Conservation (phyloP, 2,113 vertebrate species). For the Peromyscus californicus region DNA sequence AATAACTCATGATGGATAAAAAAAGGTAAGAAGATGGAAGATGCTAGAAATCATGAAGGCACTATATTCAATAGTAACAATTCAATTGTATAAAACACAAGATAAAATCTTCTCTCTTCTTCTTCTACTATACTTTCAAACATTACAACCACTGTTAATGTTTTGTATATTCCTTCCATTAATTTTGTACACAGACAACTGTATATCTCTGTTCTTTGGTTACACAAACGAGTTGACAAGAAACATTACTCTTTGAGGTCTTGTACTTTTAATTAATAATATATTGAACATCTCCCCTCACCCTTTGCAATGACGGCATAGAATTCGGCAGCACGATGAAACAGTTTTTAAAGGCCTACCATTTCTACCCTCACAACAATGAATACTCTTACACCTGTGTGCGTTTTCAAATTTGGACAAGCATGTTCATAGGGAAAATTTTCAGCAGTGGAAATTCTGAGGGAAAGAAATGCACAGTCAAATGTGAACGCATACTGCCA, state of each 20-base stretch:
- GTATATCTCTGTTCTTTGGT: constrained; percentile 4
- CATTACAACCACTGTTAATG: constrained; percentile 16
- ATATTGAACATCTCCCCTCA: background rate
- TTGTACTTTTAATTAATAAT: constrained; percentile 56
- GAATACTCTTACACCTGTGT: background rate
- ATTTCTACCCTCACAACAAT: background rate
- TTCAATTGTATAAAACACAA: constrained; percentile 53
- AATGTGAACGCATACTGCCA: constrained; percentile 25
- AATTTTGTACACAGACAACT: background rate
- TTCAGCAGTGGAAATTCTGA: constrained; percentile 28
- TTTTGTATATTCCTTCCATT: background rate
- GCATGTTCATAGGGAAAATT: background rate
- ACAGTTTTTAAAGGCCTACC: background rate
- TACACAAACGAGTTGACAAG: constrained; percentile 24
- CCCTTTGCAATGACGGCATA: constrained; percentile 38
- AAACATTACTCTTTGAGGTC: constrained; percentile 11
- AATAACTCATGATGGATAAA: constrained; percentile 26
- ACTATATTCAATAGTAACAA: constrained; percentile 44
- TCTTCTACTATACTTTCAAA: background rate
- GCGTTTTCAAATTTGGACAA: constrained; percentile 30
- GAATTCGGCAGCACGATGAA: background rate
- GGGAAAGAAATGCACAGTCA: constrained; percentile 2
- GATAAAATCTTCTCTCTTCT: background rate
- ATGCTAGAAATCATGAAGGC: background rate
- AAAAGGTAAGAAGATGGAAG: constrained; percentile 1